phyloP scores from a whole-genome alignment of 1,140 invertebrate genomes.

The Drosophila nasuta region DNA sequence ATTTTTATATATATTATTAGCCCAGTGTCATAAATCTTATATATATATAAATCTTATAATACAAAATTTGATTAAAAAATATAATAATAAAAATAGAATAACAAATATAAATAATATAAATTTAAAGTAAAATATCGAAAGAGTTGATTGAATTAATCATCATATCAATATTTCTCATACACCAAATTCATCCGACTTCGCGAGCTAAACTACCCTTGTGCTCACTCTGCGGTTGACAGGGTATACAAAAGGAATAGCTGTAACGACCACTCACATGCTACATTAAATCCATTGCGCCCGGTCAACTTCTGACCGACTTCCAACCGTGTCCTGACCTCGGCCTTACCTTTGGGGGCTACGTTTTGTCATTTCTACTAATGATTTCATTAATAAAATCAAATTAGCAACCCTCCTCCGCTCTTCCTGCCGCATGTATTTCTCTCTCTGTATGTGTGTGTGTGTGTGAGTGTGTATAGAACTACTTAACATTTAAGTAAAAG shows the following conservation, averaged over 20 bases:
- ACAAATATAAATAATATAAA: background rate
- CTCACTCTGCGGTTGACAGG: background rate
- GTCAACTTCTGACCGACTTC: slow-evolving; percentile 13
- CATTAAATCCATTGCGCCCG: slow-evolving; percentile 60
- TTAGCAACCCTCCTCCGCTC: slow-evolving; percentile 54
- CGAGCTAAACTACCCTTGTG: background rate
- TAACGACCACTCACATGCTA: slow-evolving; percentile 67
- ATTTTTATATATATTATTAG: too few species aligned
- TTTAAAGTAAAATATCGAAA: too few species aligned
- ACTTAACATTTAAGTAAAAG: slow-evolving; percentile 67
- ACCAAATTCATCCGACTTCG: background rate
- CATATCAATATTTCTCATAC: background rate
- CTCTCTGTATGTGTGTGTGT: slow-evolving; percentile 12
- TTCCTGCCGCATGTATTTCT: background rate
- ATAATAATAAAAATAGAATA: too few species aligned
- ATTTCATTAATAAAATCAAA: slow-evolving; percentile 81
- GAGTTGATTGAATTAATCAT: too few species aligned
- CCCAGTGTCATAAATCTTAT: too few species aligned
- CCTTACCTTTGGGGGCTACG: slow-evolving; percentile 42
- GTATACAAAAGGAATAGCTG: slow-evolving; percentile 39
- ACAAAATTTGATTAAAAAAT: too few species aligned
- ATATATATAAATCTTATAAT: too few species aligned
- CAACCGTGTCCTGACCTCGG: slow-evolving; percentile 18
- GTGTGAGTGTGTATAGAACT: slow-evolving; percentile 47
- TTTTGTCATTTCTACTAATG: slow-evolving; percentile 68